Evolutionary conservation across 2,797 vertebrate species (phyloP).

Genomic region (Sebastes nivosus): DNA sequence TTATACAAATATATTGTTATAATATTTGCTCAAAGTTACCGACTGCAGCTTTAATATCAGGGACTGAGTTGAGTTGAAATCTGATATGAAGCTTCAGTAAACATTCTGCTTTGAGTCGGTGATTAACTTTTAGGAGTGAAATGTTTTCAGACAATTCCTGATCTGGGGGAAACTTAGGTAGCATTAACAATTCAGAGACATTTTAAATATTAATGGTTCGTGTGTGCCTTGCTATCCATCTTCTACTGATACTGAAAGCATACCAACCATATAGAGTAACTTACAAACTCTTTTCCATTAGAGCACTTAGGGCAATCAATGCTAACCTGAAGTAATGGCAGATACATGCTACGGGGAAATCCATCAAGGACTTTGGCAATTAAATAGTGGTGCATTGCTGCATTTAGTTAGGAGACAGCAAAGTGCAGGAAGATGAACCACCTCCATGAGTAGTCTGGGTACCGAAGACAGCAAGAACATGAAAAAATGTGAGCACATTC

Average conservation of each 20-base stretch:
- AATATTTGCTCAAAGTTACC: too few relatives aligned
- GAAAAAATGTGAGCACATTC: neutral
- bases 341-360: slow-evolving; percentile 16
- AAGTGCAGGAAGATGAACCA: slow-evolving; percentile 9
- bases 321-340: slow-evolving; percentile 43
- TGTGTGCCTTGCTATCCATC: neutral
- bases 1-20: too few relatives aligned
- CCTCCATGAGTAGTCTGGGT: neutral
- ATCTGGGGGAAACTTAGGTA: neutral
- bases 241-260: slow-evolving; percentile 35
- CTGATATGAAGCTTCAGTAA: neutral
- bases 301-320: slow-evolving; percentile 67
- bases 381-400: slow-evolving; percentile 10
- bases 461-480: neutral
- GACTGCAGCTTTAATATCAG: neutral
- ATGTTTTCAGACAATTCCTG: neutral
- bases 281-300: slow-evolving; percentile 50
- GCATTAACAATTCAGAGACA: slow-evolving; percentile 14
- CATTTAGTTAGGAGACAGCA: slow-evolving; percentile 41
- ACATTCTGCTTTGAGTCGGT: neutral
- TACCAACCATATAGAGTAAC: neutral
- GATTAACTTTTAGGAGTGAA: neutral
- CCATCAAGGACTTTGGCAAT: slow-evolving; percentile 4
- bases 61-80: neutral
- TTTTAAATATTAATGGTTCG: slow-evolving; percentile 10